Conservation (phyloP, 2,888 invertebrate species). For the Rapana venosa region DNA sequence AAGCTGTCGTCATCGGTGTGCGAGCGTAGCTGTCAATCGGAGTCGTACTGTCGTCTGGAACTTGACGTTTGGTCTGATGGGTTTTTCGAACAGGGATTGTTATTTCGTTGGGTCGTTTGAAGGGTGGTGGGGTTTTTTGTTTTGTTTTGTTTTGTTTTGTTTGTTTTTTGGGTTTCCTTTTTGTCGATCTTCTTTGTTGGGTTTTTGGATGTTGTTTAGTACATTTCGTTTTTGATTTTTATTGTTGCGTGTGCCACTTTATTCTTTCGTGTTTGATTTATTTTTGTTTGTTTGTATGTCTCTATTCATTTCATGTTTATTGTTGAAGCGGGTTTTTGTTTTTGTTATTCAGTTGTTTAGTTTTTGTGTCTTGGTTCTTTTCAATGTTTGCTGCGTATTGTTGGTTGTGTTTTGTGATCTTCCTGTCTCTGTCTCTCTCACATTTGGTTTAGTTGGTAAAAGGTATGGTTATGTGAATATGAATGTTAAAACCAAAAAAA, state of each 20-base stretch:
- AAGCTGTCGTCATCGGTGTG: background rate
- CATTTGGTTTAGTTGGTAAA: background rate
- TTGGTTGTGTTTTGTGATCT: background rate
- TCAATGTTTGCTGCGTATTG: background rate
- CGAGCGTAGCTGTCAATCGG: slow-evolving; percentile 2
- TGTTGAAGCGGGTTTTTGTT: too few species aligned
- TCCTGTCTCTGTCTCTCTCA: background rate
- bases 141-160: background rate
- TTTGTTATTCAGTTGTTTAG: too few species aligned
- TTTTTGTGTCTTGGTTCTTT: too few species aligned
- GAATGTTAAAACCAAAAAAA: too few species aligned
- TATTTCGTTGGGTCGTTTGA: background rate
- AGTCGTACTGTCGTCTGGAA: background rate
- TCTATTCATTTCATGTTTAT: background rate
- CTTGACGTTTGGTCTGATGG: background rate
- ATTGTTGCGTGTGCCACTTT: background rate
- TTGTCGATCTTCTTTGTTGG: background rate
- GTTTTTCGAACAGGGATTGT: too few species aligned
- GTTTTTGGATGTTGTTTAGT: background rate
- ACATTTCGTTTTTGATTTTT: background rate
- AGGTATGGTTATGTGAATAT: too few species aligned
- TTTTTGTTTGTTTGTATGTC: background rate
- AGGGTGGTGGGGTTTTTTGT: background rate
- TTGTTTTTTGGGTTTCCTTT: background rate
- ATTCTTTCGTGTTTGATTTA: background rate